Evolutionary conservation across 1,140 invertebrate genomes (phyloP).

Genomic region (Microplitis mediator): DNA sequence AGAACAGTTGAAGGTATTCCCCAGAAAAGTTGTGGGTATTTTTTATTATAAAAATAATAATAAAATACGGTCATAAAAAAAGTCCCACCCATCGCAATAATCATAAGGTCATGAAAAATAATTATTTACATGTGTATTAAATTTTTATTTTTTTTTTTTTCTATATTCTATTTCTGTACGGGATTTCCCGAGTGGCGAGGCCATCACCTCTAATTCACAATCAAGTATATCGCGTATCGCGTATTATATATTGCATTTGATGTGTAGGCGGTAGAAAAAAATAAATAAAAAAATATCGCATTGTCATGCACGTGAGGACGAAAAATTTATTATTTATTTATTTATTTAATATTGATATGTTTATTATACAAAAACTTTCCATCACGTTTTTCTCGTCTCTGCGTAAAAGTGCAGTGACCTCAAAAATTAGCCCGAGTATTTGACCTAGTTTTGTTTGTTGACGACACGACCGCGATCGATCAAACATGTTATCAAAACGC

Average conservation of each 20-base stretch:
- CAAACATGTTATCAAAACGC: conserved; percentile 18
- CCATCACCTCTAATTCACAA: conserved; percentile 2
- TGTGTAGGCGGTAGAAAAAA: neutral
- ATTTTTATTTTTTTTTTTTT: neutral
- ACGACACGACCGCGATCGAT: conserved; percentile 20
- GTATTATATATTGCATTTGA: neutral
- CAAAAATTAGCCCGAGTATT: neutral
- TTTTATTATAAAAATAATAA: neutral
- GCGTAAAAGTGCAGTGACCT: no score
- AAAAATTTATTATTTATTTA: neutral
- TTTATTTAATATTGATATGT: neutral
- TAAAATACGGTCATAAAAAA: neutral
- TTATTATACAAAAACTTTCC: neutral
- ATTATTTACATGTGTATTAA: no score
- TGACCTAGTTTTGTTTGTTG: conserved; percentile 13
- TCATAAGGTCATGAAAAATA: no score
- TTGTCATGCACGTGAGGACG: neutral
- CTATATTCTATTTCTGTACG: neutral
- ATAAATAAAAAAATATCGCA: neutral
- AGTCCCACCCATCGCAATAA: neutral
- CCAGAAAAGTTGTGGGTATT: neutral
- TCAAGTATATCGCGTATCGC: neutral
- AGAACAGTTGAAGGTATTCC: neutral
- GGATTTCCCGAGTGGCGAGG: conserved; percentile 10
- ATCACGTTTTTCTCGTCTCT: neutral